Percentiles rank a stretch among this genome's conserved stretches.
These are phyloP conservation scores for Aurelia sp. DNA, from an alignment of 30 jellyfish, hydroid and myxozoan genomes.

Conservation along the genomic window DNA sequence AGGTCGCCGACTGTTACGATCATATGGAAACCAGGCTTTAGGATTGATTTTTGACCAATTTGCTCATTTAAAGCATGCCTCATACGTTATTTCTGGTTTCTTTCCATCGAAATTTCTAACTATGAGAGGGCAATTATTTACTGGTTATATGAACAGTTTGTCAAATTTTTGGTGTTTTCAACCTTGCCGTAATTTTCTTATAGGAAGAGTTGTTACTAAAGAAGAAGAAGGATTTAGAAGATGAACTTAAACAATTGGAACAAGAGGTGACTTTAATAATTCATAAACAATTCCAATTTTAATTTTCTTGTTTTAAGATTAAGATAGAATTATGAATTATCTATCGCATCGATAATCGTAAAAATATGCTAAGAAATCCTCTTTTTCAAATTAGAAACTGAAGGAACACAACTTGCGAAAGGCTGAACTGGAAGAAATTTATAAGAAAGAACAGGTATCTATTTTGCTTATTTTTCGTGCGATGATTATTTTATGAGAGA, in stretches of 20 bases:
- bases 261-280: slow-evolving; percentile 19
- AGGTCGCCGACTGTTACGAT: too few relatives aligned
- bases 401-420: slow-evolving; percentile 23
- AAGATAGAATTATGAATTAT: not conserved
- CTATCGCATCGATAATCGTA: too few relatives aligned
- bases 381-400: slow-evolving; percentile 9
- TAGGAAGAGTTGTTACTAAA: slow-evolving; percentile 34
- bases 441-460: slow-evolving; percentile 35
- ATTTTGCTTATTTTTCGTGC: not conserved
- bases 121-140: too few relatives aligned
- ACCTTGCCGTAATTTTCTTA: too few relatives aligned
- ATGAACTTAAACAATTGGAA: slow-evolving; percentile 22
- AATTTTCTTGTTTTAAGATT: not conserved
- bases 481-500: not conserved
- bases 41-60: too few relatives aligned
- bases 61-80: too few relatives aligned
- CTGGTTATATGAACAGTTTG: too few relatives aligned
- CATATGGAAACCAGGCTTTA: too few relatives aligned
- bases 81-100: too few relatives aligned
- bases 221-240: slow-evolving; percentile 35
- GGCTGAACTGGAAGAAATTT: slow-evolving; percentile 18
- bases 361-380: not conserved
- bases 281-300: too few relatives aligned
- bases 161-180: too few relatives aligned
- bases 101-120: too few relatives aligned